phyloP scores from a whole-genome alignment of 2,797 vertebrate genomes.

The Synanceia verrucosa region DNA sequence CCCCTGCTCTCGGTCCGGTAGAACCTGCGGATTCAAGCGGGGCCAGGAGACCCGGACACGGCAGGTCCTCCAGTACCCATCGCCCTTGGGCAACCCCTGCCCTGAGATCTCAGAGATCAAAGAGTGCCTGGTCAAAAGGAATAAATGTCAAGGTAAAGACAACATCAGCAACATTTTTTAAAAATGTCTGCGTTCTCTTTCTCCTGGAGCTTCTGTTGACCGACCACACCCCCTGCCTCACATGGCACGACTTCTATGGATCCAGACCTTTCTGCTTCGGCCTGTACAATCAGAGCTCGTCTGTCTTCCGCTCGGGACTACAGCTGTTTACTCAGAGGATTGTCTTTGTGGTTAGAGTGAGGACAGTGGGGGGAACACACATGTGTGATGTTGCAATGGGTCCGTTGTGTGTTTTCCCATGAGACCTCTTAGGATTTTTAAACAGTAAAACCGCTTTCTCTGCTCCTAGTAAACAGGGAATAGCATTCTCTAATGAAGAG shows the following conservation, averaged over 20 bases:
- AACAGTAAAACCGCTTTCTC: constrained; percentile 62
- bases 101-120: constrained; percentile 89
- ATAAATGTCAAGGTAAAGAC: constrained; percentile 90
- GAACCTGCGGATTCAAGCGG: constrained; percentile 93
- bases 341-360: constrained; percentile 73
- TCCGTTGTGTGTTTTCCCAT: constrained; percentile 64
- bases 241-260: constrained; percentile 68
- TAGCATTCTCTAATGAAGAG: constrained; percentile 63
- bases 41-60: constrained; percentile 92
- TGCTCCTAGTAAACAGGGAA: constrained; percentile 65
- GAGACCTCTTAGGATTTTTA: constrained; percentile 63
- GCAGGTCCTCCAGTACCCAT: constrained; percentile 89
- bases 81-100: constrained; percentile 88
- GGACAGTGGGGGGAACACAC: constrained; percentile 66
- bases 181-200: background rate
- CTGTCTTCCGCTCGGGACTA: constrained; percentile 74
- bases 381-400: constrained; percentile 76
- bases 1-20: constrained; percentile 89
- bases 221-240: constrained; percentile 35
- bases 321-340: constrained; percentile 76
- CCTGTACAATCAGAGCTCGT: constrained; percentile 73
- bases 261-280: constrained; percentile 68
- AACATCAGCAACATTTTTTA: background rate
- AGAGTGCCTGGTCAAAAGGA: constrained; percentile 92
- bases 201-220: constrained; percentile 26